A percentile compares a stretch with the other conserved stretches of the same genome.
phyloP scores from a whole-genome alignment of 2,888 invertebrate genomes.

The Trissolcus brochymenae region DNA sequence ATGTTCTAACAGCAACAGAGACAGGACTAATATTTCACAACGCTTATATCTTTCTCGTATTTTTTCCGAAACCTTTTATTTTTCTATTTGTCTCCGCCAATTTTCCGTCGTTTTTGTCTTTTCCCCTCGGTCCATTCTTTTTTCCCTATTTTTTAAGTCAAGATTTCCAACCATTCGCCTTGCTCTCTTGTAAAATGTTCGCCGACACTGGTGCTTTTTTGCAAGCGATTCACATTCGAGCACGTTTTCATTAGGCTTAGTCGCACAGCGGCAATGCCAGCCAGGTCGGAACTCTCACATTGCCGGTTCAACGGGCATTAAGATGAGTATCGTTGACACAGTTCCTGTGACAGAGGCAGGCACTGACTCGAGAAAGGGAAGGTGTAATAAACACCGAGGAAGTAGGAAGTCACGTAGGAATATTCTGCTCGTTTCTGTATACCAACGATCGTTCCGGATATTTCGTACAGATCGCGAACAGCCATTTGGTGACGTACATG shows the following conservation, averaged over 20 bases:
- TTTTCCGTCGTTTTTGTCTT: conserved; percentile 16
- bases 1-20: conserved; percentile 20
- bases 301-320: conserved; percentile 68
- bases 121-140: conserved; percentile 16
- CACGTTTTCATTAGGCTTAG: conserved; percentile 67
- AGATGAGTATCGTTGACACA: conserved; percentile 72
- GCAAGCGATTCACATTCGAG: conserved; percentile 59
- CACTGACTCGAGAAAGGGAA: conserved; percentile 37
- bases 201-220: conserved; percentile 36
- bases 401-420: conserved; percentile 48
- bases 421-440: conserved; percentile 33
- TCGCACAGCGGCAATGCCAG: conserved; percentile 19
- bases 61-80: conserved; percentile 1
- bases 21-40: conserved; percentile 34
- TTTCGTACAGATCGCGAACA: conserved; percentile 43
- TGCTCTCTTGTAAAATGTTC: conserved; percentile 35
- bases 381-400: conserved; percentile 51
- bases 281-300: conserved; percentile 60
- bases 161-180: conserved; percentile 26
- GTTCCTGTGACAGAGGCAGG: conserved; percentile 58
- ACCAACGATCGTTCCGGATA: conserved; percentile 40
- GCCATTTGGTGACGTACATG: conserved; percentile 24
- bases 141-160: conserved; percentile 16
- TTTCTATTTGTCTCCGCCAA: conserved; percentile 7
- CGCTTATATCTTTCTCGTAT: conserved; percentile 9